Conservation (phyloP, 2,888 invertebrate genomes). For the Chironomus tentans region DNA sequence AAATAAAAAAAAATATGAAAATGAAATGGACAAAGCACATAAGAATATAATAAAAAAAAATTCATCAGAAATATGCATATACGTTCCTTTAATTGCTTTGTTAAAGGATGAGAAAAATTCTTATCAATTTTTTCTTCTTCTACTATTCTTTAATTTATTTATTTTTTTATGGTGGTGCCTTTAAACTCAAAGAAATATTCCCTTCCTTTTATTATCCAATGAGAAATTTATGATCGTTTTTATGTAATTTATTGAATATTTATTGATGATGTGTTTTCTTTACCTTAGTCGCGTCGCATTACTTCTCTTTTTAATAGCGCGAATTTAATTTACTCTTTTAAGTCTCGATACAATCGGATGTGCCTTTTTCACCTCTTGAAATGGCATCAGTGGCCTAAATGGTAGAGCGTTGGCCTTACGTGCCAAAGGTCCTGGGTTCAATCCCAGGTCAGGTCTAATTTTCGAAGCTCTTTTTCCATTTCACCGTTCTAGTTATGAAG, state of each 20-base stretch:
- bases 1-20: no score
- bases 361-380: not conserved
- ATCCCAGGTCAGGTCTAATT: no score
- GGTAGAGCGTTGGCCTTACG: no score
- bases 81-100: no score
- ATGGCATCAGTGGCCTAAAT: no score
- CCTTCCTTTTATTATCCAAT: not conserved
- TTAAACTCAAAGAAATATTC: not conserved
- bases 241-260: conserved; percentile 12
- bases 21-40: no score
- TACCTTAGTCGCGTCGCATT: no score
- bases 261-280: not conserved
- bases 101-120: not conserved
- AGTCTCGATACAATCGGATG: not conserved
- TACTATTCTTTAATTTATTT: not conserved
- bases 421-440: no score
- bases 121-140: not conserved
- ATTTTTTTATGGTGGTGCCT: not conserved
- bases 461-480: no score
- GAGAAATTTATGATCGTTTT: conserved; percentile 13
- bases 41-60: no score
- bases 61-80: no score
- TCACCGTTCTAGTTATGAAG: no score
- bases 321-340: not conserved
- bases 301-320: not conserved